phyloP scores from a whole-genome alignment of 2,888 invertebrate genomes.

The Nineta flava region DNA sequence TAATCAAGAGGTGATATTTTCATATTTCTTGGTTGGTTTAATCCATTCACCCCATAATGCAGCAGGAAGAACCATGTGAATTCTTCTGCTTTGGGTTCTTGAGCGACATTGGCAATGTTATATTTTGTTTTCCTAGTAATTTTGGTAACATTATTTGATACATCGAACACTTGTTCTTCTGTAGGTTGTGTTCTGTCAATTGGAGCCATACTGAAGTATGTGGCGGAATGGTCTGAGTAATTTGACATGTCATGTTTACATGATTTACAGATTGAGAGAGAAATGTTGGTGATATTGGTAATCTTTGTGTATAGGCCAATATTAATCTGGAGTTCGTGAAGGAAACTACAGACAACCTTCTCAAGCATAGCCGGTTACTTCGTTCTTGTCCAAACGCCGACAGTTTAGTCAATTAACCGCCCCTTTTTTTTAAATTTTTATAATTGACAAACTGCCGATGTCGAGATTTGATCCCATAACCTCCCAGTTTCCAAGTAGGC shows the following conservation, averaged over 20 bases:
- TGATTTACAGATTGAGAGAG: neutral
- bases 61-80: constrained; percentile 17
- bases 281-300: neutral
- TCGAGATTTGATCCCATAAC: too few species aligned
- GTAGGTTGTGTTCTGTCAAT: constrained; percentile 12
- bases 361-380: too few species aligned
- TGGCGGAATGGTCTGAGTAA: neutral
- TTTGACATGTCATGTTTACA: neutral
- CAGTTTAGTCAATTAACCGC: too few species aligned
- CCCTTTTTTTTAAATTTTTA: too few species aligned
- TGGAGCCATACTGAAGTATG: constrained; percentile 13
- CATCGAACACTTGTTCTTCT: constrained; percentile 13
- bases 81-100: constrained; percentile 17
- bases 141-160: constrained; percentile 10
- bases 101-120: constrained; percentile 16
- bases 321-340: too few species aligned
- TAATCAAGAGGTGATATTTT: constrained; percentile 12
- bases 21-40: constrained; percentile 11
- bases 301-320: too few species aligned
- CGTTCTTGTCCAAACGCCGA: too few species aligned
- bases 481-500: too few species aligned
- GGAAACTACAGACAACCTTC: too few species aligned
- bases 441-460: too few species aligned
- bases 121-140: constrained; percentile 14
- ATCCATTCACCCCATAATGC: constrained; percentile 15